Evolutionary conservation across 2,113 vertebrate species (phyloP).

Genomic region (Ciconia boyciana): DNA sequence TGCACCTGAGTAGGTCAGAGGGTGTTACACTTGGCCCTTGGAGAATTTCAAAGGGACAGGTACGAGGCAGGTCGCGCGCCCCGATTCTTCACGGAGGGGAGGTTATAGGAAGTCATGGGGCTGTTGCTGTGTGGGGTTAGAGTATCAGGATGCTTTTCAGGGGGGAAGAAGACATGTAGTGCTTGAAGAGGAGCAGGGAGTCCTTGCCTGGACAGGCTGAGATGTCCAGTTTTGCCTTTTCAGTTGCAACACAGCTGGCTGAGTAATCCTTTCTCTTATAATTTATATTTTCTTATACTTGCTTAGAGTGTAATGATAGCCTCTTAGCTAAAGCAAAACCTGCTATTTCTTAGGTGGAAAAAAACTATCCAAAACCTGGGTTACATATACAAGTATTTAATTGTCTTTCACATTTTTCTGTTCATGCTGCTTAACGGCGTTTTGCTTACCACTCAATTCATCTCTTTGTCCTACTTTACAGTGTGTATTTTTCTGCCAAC

Average conservation of each 20-base stretch:
- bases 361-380: neutral
- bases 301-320: neutral
- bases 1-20: neutral
- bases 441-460: neutral
- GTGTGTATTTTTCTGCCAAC: neutral
- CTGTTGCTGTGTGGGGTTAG: neutral
- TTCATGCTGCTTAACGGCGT: neutral
- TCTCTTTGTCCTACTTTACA: neutral
- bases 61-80: neutral
- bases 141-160: neutral
- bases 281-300: neutral
- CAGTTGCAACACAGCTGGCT: neutral
- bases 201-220: neutral
- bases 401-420: neutral
- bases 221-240: neutral
- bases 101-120: neutral
- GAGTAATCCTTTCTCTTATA: neutral
- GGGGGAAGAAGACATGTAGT: neutral
- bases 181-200: neutral
- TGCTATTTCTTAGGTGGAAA: neutral
- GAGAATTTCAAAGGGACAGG: neutral
- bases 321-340: neutral
- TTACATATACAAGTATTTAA: neutral
- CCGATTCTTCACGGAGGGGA: rapidly evolving
- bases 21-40: neutral